Conservation (phyloP, 1,140 invertebrate genomes). For the Megathymus violae region DNA sequence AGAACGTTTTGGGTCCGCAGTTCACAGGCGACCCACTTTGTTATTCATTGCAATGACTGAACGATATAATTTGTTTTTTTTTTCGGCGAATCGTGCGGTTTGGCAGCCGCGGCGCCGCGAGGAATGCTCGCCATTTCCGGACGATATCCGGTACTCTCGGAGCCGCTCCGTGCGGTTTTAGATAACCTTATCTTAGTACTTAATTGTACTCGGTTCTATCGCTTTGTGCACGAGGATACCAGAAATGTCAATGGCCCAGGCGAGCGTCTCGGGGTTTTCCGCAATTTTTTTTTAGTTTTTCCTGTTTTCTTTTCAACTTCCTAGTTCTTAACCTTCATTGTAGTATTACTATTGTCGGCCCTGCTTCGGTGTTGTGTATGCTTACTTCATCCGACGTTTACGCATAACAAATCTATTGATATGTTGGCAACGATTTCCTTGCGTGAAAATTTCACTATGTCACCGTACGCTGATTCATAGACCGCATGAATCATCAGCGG, state of each 20-base stretch:
- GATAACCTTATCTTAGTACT: slow-evolving; percentile 49
- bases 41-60: slow-evolving; percentile 34
- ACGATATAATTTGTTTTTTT: slow-evolving; percentile 44
- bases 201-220: slow-evolving; percentile 25
- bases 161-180: slow-evolving; percentile 55
- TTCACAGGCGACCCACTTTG: slow-evolving; percentile 39
- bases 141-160: slow-evolving; percentile 71
- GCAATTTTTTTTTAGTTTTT: slow-evolving; percentile 47
- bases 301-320: slow-evolving; percentile 41
- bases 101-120: slow-evolving; percentile 62
- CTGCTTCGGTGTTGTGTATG: background rate
- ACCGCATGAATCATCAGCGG: slow-evolving; percentile 76
- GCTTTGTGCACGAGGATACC: slow-evolving; percentile 17
- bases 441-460: slow-evolving; percentile 64
- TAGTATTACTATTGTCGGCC: background rate
- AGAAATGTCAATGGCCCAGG: slow-evolving; percentile 32
- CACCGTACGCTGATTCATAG: slow-evolving; percentile 72
- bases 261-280: slow-evolving; percentile 41
- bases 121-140: slow-evolving; percentile 82
- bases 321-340: slow-evolving; percentile 45
- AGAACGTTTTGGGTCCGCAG: slow-evolving; percentile 33
- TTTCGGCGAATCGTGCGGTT: slow-evolving; percentile 68
- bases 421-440: slow-evolving; percentile 25
- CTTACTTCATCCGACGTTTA: background rate
- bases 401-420: slow-evolving; percentile 9